Base-by-base conservation (phyloP, 2,888 invertebrate genomes). In the Xestia sexstrigata region DNA sequence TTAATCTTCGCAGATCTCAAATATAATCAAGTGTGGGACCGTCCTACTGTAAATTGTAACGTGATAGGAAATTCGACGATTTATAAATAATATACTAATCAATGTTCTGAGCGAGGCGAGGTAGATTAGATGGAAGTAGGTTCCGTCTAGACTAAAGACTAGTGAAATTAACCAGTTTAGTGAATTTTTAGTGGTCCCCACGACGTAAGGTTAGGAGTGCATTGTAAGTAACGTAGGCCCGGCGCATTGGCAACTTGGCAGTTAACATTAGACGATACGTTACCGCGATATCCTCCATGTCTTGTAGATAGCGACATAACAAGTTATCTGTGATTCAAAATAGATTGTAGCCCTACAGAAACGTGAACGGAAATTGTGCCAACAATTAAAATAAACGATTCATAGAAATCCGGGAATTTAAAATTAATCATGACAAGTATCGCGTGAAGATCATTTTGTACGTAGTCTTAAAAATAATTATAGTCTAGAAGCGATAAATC, bases 41-140 rank as follows among this genome's bases (percentile, higher is more conserved):
- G 96, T 96, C 96, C 96, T 96, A 93, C 93, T 95, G 94, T 95
- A 93, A 92, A 94, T 93, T 94, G 86, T 93, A 93, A 94, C 90
- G 94, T 94, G 93, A 94, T 95, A 96, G 94, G 92, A 86, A 93
- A 94, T 93, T 93, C 90, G 92, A 94, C 90, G 92, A 92, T 91
- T 91, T 92, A 93, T 92, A 91, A 91, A 82, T 82, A 88, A 68
- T 89, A 76, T 83, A 86, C 88, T 90, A 90, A 89, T 90, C 80
- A 89, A 80, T 88, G 83, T 91, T 92, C 90, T 89, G 90, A 87
- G 85, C 77, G 83, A 89, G 88, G 87, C 86, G 90, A 88, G 83
- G 89, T 84, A 84, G 83, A 49, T 86, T 91, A 90, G 93, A 86
- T 88, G 91, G 91, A 91, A 90, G 88, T 90, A 95, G 94, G 90